Evolutionary conservation across 1,140 invertebrate species (phyloP).

Genomic region (Periplaneta americana): DNA sequence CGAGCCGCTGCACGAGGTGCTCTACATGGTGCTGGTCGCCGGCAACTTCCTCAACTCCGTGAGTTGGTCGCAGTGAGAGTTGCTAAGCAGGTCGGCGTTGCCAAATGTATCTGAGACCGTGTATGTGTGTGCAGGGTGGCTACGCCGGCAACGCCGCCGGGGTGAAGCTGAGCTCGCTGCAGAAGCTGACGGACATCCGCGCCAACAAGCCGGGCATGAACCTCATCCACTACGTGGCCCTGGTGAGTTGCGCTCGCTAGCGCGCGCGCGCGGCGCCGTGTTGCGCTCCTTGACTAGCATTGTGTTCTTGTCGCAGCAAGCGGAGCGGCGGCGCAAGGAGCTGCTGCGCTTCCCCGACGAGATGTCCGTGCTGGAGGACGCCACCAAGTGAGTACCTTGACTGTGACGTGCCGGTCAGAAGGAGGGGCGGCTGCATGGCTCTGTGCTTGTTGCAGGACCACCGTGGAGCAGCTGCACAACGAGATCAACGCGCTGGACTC

Average conservation of each 20-base stretch:
- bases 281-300: not conserved
- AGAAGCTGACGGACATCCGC: conserved; percentile 92
- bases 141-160: conserved; percentile 97
- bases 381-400: conserved; percentile 65
- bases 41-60: conserved; percentile 94
- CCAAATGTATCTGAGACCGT: too few relatives aligned
- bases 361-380: conserved; percentile 75
- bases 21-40: conserved; percentile 88
- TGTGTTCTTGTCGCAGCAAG: conserved; percentile 56
- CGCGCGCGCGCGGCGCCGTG: not conserved
- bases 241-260: conserved; percentile 44
- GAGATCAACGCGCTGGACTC: conserved; percentile 79
- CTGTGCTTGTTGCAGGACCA: conserved; percentile 74
- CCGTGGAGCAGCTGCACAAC: conserved; percentile 84
- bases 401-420: not conserved
- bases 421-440: too few relatives aligned
- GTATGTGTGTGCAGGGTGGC: conserved; percentile 83
- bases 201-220: conserved; percentile 97
- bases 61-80: conserved; percentile 71
- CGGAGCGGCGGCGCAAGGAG: conserved; percentile 75
- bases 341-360: conserved; percentile 75
- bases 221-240: conserved; percentile 90
- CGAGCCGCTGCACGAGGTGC: conserved; percentile 73
- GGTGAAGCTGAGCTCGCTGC: conserved; percentile 88
- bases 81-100: not conserved